Evolutionary conservation across 2,797 vertebrate species (phyloP), one percentile per base, ranked within the genome.

Genomic region (Tragopan temminckii): DNA sequence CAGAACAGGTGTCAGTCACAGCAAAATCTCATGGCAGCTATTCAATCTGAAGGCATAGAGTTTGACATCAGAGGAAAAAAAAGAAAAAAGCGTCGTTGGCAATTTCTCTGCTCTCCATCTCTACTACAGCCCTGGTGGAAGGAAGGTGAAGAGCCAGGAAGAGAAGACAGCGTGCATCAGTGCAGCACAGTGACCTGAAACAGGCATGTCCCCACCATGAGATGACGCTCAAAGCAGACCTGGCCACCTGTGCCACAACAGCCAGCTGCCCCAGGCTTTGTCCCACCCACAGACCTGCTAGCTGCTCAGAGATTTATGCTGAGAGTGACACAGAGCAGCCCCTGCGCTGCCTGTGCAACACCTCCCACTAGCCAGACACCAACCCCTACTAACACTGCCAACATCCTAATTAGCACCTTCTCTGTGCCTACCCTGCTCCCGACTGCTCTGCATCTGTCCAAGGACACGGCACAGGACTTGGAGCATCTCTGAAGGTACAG

Each of bases 1-100:
- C 74, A 83, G 88, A 94, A 88, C 92, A 95, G 95, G 92, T 95
- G 96, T 77, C 90, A 93, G 92, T 90, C 93, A 94, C 76, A 88
- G 81, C 85, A 74, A 57, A 93, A 93, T 59, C 90, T 86, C 14
- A 0, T 46, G 71, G 86, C 92, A 93, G 83, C 38, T 64, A 86
- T 36, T 87, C 71, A 95, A 19, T 14, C 23, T 9, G 69, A 89
- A 79, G 74, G 85, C 80, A 62, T 35, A 23, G 72, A 57, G 59
- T 53, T 67, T 84, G 80, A 88, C 42, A 82, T 38, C 50, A 40
- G 31, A n/a, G 4, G 9, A 31, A 43, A 35, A 27, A 3, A 33
- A 9, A 40, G 14, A 70, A 48, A 48, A 55, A 13, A 63, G 46
- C 80, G 31, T 70, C 1, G 1, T 46, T 48, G 77, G 85, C 64